These are phyloP conservation scores for Balanococcus diminutus DNA, from an alignment of 2,888 invertebrate species.

Conservation along the genomic window DNA sequence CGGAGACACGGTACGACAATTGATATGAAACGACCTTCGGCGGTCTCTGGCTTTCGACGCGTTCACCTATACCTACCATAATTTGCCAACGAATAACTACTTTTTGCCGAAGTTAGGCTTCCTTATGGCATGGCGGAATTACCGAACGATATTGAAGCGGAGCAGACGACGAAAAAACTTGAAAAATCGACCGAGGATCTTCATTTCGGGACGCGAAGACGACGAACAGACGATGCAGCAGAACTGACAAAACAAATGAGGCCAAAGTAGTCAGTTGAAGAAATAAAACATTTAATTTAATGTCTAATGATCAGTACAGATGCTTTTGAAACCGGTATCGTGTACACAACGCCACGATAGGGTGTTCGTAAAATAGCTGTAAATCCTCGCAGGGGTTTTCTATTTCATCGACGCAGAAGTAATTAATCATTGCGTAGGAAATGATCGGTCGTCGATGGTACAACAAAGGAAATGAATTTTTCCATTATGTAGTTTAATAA, in stretches of 20 bases:
- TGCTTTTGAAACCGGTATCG: slow-evolving; percentile 35
- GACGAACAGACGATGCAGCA: not conserved
- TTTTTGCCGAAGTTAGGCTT: not conserved
- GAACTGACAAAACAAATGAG: slow-evolving; percentile 15
- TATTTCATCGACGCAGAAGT: not conserved
- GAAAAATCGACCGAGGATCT: not conserved
- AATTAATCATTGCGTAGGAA: slow-evolving; percentile 31
- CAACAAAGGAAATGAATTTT: slow-evolving; percentile 32
- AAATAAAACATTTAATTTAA: slow-evolving; percentile 22
- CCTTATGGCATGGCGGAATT: not conserved
- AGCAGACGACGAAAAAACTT: not conserved
- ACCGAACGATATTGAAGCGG: not conserved
- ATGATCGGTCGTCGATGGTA: not conserved
- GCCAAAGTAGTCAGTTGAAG: slow-evolving; percentile 27
- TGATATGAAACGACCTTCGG: slow-evolving; percentile 36
- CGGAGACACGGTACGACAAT: not conserved
- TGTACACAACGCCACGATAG: not conserved
- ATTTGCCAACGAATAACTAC: not conserved
- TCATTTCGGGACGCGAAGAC: not conserved
- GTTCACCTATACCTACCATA: not conserved
- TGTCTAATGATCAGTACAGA: slow-evolving; percentile 6
- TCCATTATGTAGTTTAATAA: slow-evolving; percentile 22
- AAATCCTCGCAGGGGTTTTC: slow-evolving; percentile 24
- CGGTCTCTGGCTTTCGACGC: too few species aligned
- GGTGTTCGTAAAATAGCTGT: slow-evolving; percentile 30